Evolutionary conservation across 2,888 invertebrate genomes (phyloP).

Genomic region (Pomacea canaliculata): DNA sequence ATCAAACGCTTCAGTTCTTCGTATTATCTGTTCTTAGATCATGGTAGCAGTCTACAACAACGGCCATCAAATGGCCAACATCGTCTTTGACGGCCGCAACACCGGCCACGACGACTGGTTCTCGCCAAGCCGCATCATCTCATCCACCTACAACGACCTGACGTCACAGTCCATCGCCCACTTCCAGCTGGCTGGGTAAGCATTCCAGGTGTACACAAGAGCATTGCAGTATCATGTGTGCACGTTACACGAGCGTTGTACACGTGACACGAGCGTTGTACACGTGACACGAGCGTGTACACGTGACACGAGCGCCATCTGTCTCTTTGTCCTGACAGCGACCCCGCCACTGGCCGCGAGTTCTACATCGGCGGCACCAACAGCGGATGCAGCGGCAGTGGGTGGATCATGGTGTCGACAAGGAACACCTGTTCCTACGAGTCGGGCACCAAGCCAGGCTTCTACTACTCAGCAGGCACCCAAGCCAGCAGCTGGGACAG

Average conservation of each 20-base stretch:
- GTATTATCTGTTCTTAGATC: slow-evolving; percentile 30
- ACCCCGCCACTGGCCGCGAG: slow-evolving; percentile 41
- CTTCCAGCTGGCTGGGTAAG: slow-evolving; percentile 44
- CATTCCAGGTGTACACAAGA: not conserved
- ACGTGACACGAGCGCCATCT: too few species aligned
- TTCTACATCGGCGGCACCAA: slow-evolving; percentile 42
- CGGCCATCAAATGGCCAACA: slow-evolving; percentile 46
- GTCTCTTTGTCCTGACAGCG: slow-evolving; percentile 30
- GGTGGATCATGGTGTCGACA: slow-evolving; percentile 50
- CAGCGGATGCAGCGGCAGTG: slow-evolving; percentile 40
- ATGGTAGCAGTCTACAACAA: slow-evolving; percentile 49
- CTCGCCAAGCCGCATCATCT: slow-evolving; percentile 42
- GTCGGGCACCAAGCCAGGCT: slow-evolving; percentile 39
- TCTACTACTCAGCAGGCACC: slow-evolving; percentile 46
- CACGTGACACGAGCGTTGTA: too few species aligned
- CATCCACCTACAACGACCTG: slow-evolving; percentile 44
- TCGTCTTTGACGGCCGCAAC: slow-evolving; percentile 47
- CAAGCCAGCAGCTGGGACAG: slow-evolving; percentile 28
- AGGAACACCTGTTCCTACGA: slow-evolving; percentile 43
- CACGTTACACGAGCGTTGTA: too few species aligned
- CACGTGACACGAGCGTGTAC: too few species aligned
- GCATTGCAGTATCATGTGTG: too few species aligned
- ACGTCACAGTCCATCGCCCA: slow-evolving; percentile 37
- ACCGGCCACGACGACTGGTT: slow-evolving; percentile 48
- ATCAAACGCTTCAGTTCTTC: too few species aligned